Base-by-base conservation (phyloP, 2,888 invertebrate genomes). In the Dynastes grantii region DNA sequence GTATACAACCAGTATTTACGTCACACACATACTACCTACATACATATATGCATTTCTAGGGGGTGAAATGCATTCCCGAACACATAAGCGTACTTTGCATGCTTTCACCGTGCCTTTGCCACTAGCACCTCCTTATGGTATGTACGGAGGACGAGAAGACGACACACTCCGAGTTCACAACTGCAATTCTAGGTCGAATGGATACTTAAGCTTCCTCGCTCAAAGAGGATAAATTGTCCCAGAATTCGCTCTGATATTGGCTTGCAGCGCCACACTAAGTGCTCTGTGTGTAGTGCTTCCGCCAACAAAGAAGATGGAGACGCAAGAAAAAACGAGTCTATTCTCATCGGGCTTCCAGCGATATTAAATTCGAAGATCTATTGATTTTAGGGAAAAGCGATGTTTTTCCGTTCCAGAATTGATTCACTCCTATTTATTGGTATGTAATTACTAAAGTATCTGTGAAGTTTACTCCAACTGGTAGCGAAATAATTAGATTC, bases 221-320 rank as follows among this genome's bases (percentile, higher is more conserved):
- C 73, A 65, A 75, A 67, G 73, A 73, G 79, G 73, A 79, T 75
- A 77, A 75, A 79, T 79, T 79, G 79, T 77, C 73, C 77, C 77
- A 67, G 73, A 65, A 37, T 61, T 45, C 64, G 76, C 76, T 77
- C 77, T 65, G 64, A 77, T 79, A 76, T 76, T 76, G 79, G 71
- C 71, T 76, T 76, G 76, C 65, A 64, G 58, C 22, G 27, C 37
- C n/a, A 2, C 40, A 40, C 71, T 71, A 71, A 55, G 71, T 71
- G 71, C 71, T 71, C n/a, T 58, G 61, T 58, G 45, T 16, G 13
- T 27, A 67, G 49, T 16, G 22, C 49, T 67, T 16, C 67, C 49
- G 49, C 22, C 45, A 40, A 67, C 16, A 49, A 45, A 49, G 29
- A 49, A 22, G 45, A 45, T 3, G 27, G 22, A 16, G 16, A 49